phyloP scores from a whole-genome alignment of 2,113 vertebrate species.

The Macaca fascicularis region DNA sequence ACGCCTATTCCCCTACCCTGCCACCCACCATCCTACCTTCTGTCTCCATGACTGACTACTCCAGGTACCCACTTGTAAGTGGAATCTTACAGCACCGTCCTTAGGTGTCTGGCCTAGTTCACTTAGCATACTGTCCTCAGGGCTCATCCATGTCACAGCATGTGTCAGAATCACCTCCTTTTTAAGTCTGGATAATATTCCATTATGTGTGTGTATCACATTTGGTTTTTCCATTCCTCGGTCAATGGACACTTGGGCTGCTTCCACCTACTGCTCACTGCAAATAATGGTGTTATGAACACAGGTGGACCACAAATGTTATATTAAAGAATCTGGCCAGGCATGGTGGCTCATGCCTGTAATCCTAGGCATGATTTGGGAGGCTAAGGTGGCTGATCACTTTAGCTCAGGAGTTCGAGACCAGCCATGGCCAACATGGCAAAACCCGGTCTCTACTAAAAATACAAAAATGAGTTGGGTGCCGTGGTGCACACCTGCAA shows the following conservation, averaged over 20 bases:
- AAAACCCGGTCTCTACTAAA: too few species aligned
- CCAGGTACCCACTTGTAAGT: background rate
- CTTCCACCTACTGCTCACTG: background rate
- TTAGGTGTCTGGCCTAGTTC: background rate
- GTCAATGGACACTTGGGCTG: background rate
- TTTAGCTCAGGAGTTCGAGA: too few species aligned
- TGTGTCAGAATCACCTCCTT: background rate
- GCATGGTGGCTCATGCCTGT: too few species aligned
- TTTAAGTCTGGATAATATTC: too few species aligned
- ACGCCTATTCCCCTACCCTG: too few species aligned
- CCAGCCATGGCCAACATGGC: too few species aligned
- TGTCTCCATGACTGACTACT: background rate
- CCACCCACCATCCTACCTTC: background rate
- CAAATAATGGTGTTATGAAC: background rate
- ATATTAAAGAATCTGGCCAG: background rate
- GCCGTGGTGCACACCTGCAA: too few species aligned
- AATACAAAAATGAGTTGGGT: too few species aligned
- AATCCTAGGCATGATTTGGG: too few species aligned
- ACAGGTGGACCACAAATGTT: background rate
- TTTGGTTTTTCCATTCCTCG: too few species aligned
- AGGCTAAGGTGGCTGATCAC: too few species aligned
- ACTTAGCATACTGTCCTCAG: background rate
- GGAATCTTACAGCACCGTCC: rapidly evolving
- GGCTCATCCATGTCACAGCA: background rate
- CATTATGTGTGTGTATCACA: too few species aligned